Evolutionary conservation across 1,140 invertebrate genomes (phyloP).

Genomic region (Himalopsyche phryganea): DNA sequence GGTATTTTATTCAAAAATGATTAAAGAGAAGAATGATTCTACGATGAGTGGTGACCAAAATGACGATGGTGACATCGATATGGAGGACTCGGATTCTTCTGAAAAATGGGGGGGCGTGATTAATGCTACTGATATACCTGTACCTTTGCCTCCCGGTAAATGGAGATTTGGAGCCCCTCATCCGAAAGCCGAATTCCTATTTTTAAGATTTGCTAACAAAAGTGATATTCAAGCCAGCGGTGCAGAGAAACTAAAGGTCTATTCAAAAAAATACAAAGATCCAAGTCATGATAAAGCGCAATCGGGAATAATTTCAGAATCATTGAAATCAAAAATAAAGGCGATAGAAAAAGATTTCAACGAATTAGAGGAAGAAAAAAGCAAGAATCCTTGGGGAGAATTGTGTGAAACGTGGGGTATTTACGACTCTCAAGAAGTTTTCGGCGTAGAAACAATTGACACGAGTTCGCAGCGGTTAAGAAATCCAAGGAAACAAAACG

Average conservation of each 20-base stretch:
- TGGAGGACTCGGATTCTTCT: not conserved
- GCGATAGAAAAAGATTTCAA: not conserved
- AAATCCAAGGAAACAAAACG: constrained; percentile 4
- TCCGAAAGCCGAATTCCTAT: constrained; percentile 27
- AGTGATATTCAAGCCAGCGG: constrained; percentile 29
- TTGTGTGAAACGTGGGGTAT: constrained; percentile 66
- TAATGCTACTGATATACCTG: constrained; percentile 3
- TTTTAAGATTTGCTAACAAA: constrained; percentile 31
- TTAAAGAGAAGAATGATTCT: constrained; percentile 12
- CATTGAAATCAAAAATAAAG: constrained; percentile 30
- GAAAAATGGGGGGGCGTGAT: constrained; percentile 12
- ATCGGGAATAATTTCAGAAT: constrained; percentile 25
- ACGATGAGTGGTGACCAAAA: not conserved
- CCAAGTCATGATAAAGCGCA: constrained; percentile 6
- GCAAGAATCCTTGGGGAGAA: constrained; percentile 70
- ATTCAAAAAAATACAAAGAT: constrained; percentile 28
- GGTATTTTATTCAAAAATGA: constrained; percentile 30
- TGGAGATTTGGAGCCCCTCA: constrained; percentile 29
- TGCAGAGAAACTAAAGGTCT: constrained; percentile 24
- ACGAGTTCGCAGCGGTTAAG: not conserved
- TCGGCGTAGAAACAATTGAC: constrained; percentile 34
- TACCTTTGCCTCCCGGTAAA: constrained; percentile 13
- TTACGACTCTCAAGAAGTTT: constrained; percentile 58
- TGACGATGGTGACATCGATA: not conserved
- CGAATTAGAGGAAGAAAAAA: constrained; percentile 13